Percentiles rank a stretch among this genome's conserved stretches.
Evolutionary conservation across 2,888 invertebrate species (phyloP).

Genomic region (Luffia ferchaultella): DNA sequence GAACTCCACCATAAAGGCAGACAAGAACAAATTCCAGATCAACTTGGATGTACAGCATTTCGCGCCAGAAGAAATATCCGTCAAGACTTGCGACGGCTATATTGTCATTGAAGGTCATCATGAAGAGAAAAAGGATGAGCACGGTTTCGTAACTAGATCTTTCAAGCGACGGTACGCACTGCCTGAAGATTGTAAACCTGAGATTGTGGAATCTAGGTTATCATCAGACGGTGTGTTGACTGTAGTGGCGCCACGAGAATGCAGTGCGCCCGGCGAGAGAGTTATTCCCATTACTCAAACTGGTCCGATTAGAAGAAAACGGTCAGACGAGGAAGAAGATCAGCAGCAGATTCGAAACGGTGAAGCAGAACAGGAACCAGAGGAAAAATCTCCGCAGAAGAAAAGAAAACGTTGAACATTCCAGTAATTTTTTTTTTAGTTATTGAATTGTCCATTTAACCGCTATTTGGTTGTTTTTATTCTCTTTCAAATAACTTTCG

Average conservation of each 20-base stretch:
- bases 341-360: neutral
- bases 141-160: conserved; percentile 77
- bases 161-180: conserved; percentile 77
- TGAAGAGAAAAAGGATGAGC: conserved; percentile 78
- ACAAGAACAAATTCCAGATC: conserved; percentile 70
- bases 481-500: too few relatives aligned
- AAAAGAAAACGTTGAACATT: conserved; percentile 34
- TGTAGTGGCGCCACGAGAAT: conserved; percentile 65
- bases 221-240: conserved; percentile 81
- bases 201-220: conserved; percentile 73
- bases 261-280: conserved; percentile 42
- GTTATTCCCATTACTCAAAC: conserved; percentile 69
- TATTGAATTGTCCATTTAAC: conserved; percentile 3
- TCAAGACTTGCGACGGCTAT: conserved; percentile 75
- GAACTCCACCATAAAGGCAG: conserved; percentile 60
- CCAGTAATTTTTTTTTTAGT: conserved; percentile 1
- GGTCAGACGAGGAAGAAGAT: conserved; percentile 30
- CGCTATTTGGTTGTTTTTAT: too few relatives aligned
- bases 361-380: conserved; percentile 13
- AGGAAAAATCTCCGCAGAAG: conserved; percentile 37
- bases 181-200: conserved; percentile 77
- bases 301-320: conserved; percentile 62
- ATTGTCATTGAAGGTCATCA: conserved; percentile 82
- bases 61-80: conserved; percentile 77
- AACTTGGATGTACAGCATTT: conserved; percentile 82